Evolutionary conservation across 2,888 invertebrate genomes (phyloP), one percentile per base, ranked within the genome.

Genomic region (Dryobotodes eremita): DNA sequence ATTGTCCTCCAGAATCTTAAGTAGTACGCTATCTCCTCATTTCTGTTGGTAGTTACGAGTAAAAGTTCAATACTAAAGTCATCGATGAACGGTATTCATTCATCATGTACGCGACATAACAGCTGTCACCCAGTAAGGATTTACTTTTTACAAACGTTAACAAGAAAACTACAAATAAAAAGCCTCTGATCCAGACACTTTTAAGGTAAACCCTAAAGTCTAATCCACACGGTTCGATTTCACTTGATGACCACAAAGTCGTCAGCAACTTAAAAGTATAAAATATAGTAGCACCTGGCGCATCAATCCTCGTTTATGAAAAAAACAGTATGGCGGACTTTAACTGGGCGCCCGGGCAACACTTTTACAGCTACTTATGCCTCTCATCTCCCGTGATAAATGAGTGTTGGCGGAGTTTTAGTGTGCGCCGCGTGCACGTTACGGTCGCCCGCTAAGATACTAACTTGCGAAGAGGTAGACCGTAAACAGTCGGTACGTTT

Each of bases 311-410:
- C 87, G 88, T 91, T 93, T 92, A 91, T 91, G 89, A 92, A 86
- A 93, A 86, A 88, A 88, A 88, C 88, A 90, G 89, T 78, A 86
- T 81, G 81, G 85, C 83, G 80, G 86, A 85, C 82, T 90, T 82
- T 74, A 89, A 89, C 89, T 86, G 89, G 84, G 85, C 85, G 79
- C 71, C 59, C 82, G 77, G 86, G 88, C 90, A 90, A 89, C 89
- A 91, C 92, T 94, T 93, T 92, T 92, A 91, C 92, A 93, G 92
- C 90, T 93, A 91, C 93, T 93, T 93, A 93, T 92, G 92, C 92
- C 91, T 92, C 93, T 95, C 95, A 93, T 94, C 93, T 93, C 89
- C 89, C 81, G 88, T 95, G 95, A 96, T 95, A 95, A 95, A 96
- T 94, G 95, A 94, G 93, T 93, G 94, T 95, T 94, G 91, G 92